phyloP scores from a whole-genome alignment of 2,888 invertebrate genomes.

The Euzetes globulus region DNA sequence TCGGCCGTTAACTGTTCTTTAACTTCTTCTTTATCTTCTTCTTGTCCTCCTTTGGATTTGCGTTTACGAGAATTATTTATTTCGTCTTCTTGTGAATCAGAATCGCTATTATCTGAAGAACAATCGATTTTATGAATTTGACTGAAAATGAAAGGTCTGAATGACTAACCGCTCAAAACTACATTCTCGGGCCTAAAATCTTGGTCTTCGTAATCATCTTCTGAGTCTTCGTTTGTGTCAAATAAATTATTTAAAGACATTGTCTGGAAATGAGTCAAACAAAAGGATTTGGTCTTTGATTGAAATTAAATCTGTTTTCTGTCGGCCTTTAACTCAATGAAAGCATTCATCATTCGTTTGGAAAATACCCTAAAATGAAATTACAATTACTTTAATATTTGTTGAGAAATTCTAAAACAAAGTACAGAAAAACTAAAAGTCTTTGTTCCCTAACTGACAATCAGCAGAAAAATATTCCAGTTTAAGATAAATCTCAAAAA shows the following conservation, averaged over 20 bases:
- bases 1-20: conserved; percentile 15
- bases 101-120: neutral
- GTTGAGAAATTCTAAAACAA: neutral
- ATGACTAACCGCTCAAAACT: conserved; percentile 14
- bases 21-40: neutral
- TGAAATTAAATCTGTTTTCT: neutral
- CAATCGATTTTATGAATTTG: neutral
- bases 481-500: too few relatives aligned
- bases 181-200: conserved; percentile 27
- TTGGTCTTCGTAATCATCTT: conserved; percentile 21
- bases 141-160: neutral
- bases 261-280: neutral
- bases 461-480: too few relatives aligned
- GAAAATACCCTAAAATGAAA: neutral
- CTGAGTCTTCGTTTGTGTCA: conserved; percentile 7
- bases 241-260: neutral
- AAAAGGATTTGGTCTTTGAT: too few relatives aligned
- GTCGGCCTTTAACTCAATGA: neutral
- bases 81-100: conserved; percentile 28
- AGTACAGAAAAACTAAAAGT: neutral
- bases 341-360: neutral
- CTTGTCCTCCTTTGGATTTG: conserved; percentile 1
- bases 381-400: neutral
- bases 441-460: too few relatives aligned
- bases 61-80: neutral